Percentiles rank a stretch among this genome's conserved stretches.
phyloP scores from a whole-genome alignment of 2,888 invertebrate species.

The Torymus tubicola region DNA sequence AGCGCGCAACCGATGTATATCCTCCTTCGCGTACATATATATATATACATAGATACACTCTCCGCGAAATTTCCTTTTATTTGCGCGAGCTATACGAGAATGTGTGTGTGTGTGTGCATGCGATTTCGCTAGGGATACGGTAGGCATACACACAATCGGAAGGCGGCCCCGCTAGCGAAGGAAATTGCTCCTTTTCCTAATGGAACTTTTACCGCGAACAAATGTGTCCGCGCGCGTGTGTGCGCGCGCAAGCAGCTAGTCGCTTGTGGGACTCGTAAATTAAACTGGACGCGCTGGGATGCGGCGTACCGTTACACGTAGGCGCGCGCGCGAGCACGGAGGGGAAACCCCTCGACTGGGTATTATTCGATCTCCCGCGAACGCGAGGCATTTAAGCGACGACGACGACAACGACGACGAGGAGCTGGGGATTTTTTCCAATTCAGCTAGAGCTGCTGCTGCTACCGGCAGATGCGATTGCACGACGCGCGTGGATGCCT shows the following conservation, averaged over 20 bases:
- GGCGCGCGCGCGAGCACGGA: not conserved
- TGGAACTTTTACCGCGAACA: not conserved
- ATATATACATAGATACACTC: too few species aligned
- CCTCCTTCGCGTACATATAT: not conserved
- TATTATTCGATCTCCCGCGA: conserved; percentile 33
- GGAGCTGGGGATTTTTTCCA: not conserved
- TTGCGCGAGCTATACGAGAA: not conserved
- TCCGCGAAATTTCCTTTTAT: conserved; percentile 14
- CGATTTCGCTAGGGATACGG: too few species aligned
- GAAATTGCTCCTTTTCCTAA: conserved; percentile 11
- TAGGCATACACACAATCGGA: not conserved
- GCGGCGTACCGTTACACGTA: too few species aligned
- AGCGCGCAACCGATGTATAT: not conserved
- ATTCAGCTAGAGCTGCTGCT: not conserved
- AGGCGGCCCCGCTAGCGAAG: conserved; percentile 7
- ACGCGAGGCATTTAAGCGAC: conserved; percentile 26
- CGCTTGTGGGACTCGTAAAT: conserved; percentile 28
- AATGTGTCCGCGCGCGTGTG: not conserved
- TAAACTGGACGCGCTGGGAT: conserved; percentile 16
- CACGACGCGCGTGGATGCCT: too few species aligned
- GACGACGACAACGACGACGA: not conserved
- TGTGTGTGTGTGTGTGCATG: too few species aligned
- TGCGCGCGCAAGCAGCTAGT: not conserved
- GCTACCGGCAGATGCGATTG: not conserved
- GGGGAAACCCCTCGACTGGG: not conserved